Conservation (phyloP, 2,113 vertebrate genomes). For the Cichladusa arquata region DNA sequence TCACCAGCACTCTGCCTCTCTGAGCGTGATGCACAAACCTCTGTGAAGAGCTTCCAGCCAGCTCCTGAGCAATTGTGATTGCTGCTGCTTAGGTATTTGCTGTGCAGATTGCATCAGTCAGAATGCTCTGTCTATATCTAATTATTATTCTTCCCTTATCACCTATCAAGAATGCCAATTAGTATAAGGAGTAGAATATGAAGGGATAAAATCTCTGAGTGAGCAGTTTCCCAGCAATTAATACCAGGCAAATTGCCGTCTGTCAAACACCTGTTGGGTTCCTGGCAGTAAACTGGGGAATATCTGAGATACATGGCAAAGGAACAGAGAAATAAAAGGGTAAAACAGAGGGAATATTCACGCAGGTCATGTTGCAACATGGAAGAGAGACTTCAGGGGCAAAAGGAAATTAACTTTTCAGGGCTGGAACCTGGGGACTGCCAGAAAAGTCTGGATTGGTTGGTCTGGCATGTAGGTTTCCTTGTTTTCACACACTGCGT, state of each 20-base stretch:
- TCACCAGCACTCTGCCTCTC: neutral
- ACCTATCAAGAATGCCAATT: conserved; percentile 36
- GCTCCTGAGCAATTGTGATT: neutral
- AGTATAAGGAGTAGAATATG: conserved; percentile 25
- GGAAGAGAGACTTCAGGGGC: neutral
- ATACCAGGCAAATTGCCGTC: conserved; percentile 60
- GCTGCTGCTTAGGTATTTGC: neutral
- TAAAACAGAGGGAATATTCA: neutral
- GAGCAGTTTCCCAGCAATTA: conserved; percentile 60
- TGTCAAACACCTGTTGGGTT: conserved; percentile 40
- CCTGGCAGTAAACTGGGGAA: conserved; percentile 19
- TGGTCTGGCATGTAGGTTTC: neutral
- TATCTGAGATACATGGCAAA: neutral
- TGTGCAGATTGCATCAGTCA: conserved; percentile 16
- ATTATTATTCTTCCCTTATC: conserved; percentile 40
- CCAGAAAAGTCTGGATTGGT: neutral
- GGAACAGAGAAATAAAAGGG: conserved; percentile 33
- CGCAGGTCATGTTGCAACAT: neutral
- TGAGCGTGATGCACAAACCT: neutral
- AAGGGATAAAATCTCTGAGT: conserved; percentile 51
- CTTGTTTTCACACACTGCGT: neutral
- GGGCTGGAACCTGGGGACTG: neutral
- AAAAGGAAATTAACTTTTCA: conserved; percentile 31
- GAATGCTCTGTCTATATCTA: neutral
- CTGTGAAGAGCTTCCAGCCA: neutral